Conservation (phyloP, 2,888 invertebrate species). For the Eristalinus sepulchralis region DNA sequence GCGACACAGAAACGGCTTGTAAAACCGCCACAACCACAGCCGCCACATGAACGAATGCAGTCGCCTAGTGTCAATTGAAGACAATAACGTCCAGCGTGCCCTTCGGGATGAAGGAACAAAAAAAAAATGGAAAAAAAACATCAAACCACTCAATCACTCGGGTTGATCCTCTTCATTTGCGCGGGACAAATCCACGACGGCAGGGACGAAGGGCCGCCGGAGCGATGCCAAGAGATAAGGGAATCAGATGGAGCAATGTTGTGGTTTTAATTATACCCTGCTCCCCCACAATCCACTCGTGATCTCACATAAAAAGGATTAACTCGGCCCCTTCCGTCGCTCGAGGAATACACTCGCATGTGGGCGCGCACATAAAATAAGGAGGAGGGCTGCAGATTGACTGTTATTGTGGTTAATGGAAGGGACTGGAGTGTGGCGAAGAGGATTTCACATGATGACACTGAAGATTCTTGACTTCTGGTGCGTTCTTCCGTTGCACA, state of each 20-base stretch:
- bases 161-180: conserved; percentile 58
- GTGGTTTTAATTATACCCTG: conserved; percentile 69
- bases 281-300: conserved; percentile 56
- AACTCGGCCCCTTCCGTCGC: not conserved
- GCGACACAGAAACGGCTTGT: conserved; percentile 57
- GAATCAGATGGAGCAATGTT: conserved; percentile 55
- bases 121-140: conserved; percentile 26
- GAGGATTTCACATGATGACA: conserved; percentile 39
- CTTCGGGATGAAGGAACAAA: not conserved
- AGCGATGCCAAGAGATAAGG: conserved; percentile 20
- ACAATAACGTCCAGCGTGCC: conserved; percentile 22
- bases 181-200: conserved; percentile 24
- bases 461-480: conserved; percentile 29
- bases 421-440: conserved; percentile 13
- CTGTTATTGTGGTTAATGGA: conserved; percentile 66
- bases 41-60: conserved; percentile 19
- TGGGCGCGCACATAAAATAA: not conserved
- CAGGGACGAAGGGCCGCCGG: not conserved
- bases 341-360: not conserved
- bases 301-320: conserved; percentile 59
- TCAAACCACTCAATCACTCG: conserved; percentile 67
- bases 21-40: conserved; percentile 58
- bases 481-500: not conserved
- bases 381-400: conserved; percentile 10
- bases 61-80: conserved; percentile 52